Evolutionary conservation across 2,113 vertebrate genomes (phyloP), one percentile per base, ranked within the genome.

Genomic region (Cyprinus carpio): DNA sequence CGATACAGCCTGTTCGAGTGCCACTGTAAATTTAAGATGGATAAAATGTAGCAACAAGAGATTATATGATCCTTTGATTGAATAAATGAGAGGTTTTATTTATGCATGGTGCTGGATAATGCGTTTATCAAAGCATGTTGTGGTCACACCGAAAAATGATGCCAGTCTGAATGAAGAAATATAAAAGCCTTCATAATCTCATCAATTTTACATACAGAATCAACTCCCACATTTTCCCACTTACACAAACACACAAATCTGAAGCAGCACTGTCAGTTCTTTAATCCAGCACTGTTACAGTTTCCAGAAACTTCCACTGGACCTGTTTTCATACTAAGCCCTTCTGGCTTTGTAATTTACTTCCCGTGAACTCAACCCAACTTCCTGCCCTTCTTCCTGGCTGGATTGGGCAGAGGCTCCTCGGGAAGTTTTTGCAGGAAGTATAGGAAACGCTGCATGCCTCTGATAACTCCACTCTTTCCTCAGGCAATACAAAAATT

Each of bases 371-470:
- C 87, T 88, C 88, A 87, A 56, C 82, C 79, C 65, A 11, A 88
- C 87, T 87, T 89, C 88, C 88, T 86, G 87, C 29, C 37, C 75
- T 76, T 86, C 79, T 89, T 89, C 87, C 87, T 84, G 64, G 75
- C 83, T 86, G 85, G 79, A 80, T 64, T 46, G 43, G 84, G 82
- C 85, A n/a, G 87, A 86, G 88, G 87, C 85, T 88, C 85, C 85
- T 89, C 85, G 46, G 88, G 88, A 89, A 88, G 87, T 89, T 89
- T 89, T 86, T 87, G 76, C 82, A 89, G 88, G 88, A 89, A 87
- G 85, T 76, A 27, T 86, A 87, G 88, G 88, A 89, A 89, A 88
- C 67, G 69, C 88, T 89, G 88, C 31, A 31, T 9, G 40, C 82
- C 25, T 64, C 87, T 88, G 88, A 89, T 89, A 89, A 85, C 87